Evolutionary conservation across 92 coral and sea anemone species (phyloP).

Genomic region (Palythoa caribaeorum): DNA sequence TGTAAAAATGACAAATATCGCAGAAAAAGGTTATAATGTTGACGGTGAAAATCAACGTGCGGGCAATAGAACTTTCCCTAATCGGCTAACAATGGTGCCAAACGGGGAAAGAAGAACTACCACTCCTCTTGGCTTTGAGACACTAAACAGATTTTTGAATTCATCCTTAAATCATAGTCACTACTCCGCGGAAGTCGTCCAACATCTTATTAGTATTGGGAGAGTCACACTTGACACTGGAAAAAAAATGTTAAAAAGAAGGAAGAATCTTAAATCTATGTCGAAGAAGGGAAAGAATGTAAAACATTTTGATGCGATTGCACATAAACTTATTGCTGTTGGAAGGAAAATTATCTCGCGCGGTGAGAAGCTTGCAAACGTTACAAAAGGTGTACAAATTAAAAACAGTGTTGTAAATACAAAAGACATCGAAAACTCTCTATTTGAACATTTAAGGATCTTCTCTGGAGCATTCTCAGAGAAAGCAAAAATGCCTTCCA

Average conservation of each 20-base stretch:
- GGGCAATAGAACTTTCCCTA: not conserved
- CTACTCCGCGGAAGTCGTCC: conserved; percentile 75
- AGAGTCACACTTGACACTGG: conserved; percentile 89
- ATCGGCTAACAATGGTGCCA: not conserved
- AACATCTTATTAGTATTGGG: conserved; percentile 84
- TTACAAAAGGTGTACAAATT: not conserved
- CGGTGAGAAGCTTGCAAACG: conserved; percentile 68
- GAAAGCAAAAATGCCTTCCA: conserved; percentile 19
- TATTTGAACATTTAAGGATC: conserved; percentile 16
- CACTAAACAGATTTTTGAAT: conserved; percentile 67
- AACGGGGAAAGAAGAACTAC: not conserved
- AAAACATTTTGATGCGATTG: conserved; percentile 55
- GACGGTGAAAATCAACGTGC: not conserved
- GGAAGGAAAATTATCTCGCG: conserved; percentile 79
- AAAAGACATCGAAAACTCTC: not conserved
- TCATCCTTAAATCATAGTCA: conserved; percentile 71
- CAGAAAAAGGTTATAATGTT: not conserved
- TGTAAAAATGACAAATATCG: not conserved
- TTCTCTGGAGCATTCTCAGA: not conserved
- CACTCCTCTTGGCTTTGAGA: conserved; percentile 50
- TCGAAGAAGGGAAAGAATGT: not conserved
- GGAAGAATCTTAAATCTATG: not conserved
- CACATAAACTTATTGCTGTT: conserved; percentile 76
- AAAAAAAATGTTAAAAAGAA: conserved; percentile 62
- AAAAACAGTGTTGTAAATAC: not conserved